phyloP scores from a whole-genome alignment of 2,113 vertebrate genomes.

The Chunga burmeisteri region DNA sequence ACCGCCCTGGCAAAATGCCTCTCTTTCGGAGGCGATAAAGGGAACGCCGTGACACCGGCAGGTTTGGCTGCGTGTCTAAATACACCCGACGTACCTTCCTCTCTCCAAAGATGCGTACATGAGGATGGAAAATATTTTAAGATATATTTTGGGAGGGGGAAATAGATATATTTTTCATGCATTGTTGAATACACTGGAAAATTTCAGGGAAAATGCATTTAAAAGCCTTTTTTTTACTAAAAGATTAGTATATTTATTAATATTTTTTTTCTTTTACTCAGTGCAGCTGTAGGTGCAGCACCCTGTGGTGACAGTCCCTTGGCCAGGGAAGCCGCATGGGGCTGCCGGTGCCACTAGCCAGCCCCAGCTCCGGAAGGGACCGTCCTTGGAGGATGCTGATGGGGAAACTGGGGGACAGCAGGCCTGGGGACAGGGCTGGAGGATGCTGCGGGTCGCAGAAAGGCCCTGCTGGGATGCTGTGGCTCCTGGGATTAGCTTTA shows the following conservation, averaged over 20 bases:
- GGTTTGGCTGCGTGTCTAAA: neutral
- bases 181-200: constrained; percentile 80
- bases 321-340: neutral
- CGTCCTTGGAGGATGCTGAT: neutral
- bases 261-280: constrained; percentile 27
- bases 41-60: neutral
- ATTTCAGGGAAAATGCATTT: constrained; percentile 75
- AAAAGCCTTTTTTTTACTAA: constrained; percentile 57
- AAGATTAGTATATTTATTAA: constrained; percentile 73
- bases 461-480: neutral
- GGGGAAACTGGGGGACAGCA: neutral
- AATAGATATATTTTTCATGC: constrained; percentile 50
- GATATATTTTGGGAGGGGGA: constrained; percentile 34
- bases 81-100: neutral
- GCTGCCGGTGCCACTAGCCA: neutral
- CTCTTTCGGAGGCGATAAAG: neutral
- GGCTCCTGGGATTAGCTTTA: neutral
- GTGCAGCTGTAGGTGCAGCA: constrained; percentile 46
- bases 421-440: neutral
- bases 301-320: neutral
- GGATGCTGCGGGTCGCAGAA: neutral
- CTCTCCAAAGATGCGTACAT: constrained; percentile 30
- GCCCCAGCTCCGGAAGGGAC: neutral
- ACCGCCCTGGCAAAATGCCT: neutral
- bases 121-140: constrained; percentile 60